phyloP scores from a whole-genome alignment of 2,888 invertebrate genomes.

The Cryptocheilus praepositus region DNA sequence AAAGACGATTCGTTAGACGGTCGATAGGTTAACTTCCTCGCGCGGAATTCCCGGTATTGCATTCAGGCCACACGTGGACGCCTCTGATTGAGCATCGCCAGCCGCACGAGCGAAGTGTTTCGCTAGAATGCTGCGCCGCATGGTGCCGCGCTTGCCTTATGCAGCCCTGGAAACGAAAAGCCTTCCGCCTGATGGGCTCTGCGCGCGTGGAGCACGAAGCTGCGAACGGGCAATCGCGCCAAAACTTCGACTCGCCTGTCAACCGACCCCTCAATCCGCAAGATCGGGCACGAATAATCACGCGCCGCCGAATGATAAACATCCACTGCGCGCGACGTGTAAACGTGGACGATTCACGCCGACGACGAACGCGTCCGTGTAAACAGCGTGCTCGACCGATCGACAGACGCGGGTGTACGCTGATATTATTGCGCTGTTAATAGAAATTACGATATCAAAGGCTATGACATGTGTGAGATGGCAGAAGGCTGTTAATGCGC shows the following conservation, averaged over 20 bases:
- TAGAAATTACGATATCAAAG: too few relatives aligned
- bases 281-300: neutral
- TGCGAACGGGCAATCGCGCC: constrained; percentile 39
- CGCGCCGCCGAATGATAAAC: neutral
- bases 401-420: too few relatives aligned
- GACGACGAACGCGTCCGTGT: neutral
- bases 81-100: constrained; percentile 21
- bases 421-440: too few relatives aligned
- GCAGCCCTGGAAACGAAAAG: constrained; percentile 47
- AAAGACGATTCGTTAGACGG: constrained; percentile 48
- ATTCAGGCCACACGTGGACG: neutral
- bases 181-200: constrained; percentile 22
- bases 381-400: neutral
- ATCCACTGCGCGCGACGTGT: constrained; percentile 1
- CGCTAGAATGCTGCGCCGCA: constrained; percentile 22
- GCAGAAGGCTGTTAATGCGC: too few relatives aligned
- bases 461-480: too few relatives aligned
- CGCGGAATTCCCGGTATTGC: constrained; percentile 51
- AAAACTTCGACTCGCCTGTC: constrained; percentile 58
- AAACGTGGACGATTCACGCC: neutral
- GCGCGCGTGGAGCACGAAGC: neutral
- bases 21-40: constrained; percentile 52
- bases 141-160: constrained; percentile 55
- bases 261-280: constrained; percentile 37
- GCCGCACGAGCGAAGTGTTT: constrained; percentile 1